Evolutionary conservation across 1,140 invertebrate genomes (phyloP), one percentile per base, ranked within the genome.

Genomic region (Drosophila micromelanica): DNA sequence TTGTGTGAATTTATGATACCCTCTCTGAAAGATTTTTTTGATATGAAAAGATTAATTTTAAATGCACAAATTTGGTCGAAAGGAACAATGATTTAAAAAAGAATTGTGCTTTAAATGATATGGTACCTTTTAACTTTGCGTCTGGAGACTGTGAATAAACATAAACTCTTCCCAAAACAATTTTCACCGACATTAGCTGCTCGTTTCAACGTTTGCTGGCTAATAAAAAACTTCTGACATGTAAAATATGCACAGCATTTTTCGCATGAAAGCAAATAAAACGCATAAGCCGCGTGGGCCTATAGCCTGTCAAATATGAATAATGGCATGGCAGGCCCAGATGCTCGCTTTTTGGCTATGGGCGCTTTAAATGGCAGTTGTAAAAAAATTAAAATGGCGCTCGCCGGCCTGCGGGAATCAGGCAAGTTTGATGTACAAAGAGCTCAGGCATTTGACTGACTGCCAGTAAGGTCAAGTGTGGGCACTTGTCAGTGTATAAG

Each of bases 251-350:
- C 78, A 69, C 62, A 68, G 80, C 70, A 85, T 82, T 78, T 82
- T 78, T 76, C 67, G 71, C 61, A 76, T 87, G 56, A 87, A 87
- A 87, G 78, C 84, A 87, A 89, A 87, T 87, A 87, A 81, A 78
- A 82, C 84, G 82, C 84, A 87, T 87, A 82, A 78, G 76, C 78
- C 46, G 67, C 72, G 84, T 86, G 76, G 78, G 84, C 68, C 37
- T 51, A 43, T 57, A 54, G 68, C 56, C 82, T 86, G 82, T 87
- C 82, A 87, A 87, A 87, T 73, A 87, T 87, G 82, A 87, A 73
- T 78, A 87, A 87, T 87, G 82, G 78, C 65, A 52, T 51, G 27
- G 30, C 11, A 12, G 12, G 35, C 27, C 12, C 8, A 40, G 42
- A 13, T 52, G 12, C 55, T 7, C 55, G 5, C 17, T 38, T 23